Conservation (phyloP, 1,140 invertebrate genomes). For the Orchesella cincta region DNA sequence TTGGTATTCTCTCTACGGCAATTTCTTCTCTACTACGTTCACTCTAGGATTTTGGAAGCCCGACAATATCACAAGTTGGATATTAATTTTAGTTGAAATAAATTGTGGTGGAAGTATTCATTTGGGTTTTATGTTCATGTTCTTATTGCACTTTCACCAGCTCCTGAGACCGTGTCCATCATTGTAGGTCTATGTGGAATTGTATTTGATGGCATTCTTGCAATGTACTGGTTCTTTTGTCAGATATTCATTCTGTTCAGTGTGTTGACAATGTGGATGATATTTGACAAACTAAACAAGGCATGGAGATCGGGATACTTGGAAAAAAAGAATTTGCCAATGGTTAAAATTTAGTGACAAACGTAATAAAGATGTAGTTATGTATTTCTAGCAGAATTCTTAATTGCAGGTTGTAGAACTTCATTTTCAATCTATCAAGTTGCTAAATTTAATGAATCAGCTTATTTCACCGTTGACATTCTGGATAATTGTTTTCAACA, state of each 20-base stretch:
- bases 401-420: constrained; percentile 28
- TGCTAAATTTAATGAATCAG: constrained; percentile 33
- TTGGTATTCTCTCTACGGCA: neutral
- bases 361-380: neutral
- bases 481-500: constrained; percentile 5
- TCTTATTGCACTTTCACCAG: neutral
- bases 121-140: neutral
- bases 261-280: constrained; percentile 13
- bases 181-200: neutral
- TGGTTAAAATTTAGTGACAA: neutral
- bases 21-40: neutral
- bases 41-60: neutral
- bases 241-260: constrained; percentile 18
- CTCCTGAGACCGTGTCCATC: neutral
- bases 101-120: too few relatives aligned
- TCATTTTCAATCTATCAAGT: constrained; percentile 24
- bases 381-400: neutral
- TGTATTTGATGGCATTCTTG: neutral
- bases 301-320: neutral
- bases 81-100: too few relatives aligned
- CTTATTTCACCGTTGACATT: constrained; percentile 33
- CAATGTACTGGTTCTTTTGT: constrained; percentile 15
- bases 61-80: neutral
- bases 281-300: constrained; percentile 21
- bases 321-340: neutral